A percentile compares a stretch with the other conserved stretches of the same genome.
phyloP scores from a whole-genome alignment of 2,113 vertebrate genomes.

The Sinocyclocheilus anshuiensis region DNA sequence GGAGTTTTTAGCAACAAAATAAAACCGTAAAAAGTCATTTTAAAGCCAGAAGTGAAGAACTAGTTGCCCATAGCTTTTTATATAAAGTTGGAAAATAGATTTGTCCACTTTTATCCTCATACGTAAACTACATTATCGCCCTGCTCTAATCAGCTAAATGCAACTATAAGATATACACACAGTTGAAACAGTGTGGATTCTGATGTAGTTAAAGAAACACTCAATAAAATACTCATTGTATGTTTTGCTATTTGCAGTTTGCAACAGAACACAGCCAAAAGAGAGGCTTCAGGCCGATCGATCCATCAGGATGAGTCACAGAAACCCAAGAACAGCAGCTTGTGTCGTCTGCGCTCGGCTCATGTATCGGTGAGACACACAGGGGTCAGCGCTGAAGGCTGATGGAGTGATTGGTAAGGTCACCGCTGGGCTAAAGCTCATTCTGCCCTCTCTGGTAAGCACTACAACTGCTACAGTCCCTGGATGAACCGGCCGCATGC shows the following conservation, averaged over 20 bases:
- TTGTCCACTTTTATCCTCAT: background rate
- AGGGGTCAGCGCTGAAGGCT: background rate
- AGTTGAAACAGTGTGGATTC: background rate
- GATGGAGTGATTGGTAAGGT: slow-evolving; percentile 20
- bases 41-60: no score
- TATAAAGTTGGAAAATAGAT: no score
- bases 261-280: background rate
- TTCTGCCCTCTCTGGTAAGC: background rate
- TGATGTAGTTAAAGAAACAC: no score
- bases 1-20: no score
- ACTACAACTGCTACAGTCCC: slow-evolving; percentile 41
- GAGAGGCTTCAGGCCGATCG: background rate
- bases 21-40: no score
- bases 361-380: background rate
- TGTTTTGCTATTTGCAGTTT: background rate
- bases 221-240: no score
- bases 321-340: slow-evolving; percentile 9
- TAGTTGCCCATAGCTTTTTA: no score
- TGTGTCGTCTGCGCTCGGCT: background rate
- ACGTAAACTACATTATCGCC: background rate
- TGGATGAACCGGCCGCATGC: slow-evolving; percentile 11
- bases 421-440: slow-evolving; percentile 12
- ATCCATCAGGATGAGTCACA: slow-evolving; percentile 3
- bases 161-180: no score
- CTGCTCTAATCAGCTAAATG: background rate